Base-by-base conservation (phyloP, 2,888 invertebrate genomes). In the Autographa gamma region DNA sequence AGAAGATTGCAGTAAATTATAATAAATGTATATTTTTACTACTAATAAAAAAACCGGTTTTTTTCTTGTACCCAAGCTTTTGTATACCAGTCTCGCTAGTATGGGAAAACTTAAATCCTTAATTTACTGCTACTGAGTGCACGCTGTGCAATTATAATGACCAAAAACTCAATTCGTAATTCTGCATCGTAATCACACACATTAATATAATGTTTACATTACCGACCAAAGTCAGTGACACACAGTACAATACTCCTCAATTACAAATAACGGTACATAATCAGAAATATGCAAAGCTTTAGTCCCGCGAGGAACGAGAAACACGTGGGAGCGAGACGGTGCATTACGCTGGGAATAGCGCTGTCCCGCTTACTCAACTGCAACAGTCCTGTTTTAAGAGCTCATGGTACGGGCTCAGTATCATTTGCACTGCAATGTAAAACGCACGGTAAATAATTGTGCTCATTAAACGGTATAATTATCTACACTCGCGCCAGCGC, bases 381-480 rank as follows among this genome's bases (percentile, higher is more conserved):
- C 25, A 25, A 25, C 25, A 25, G 25, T 25, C 25, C 25, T 25
- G 25, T 3, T 25, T 25, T 25, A 25, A 25, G 25, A 25, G 25
- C 25, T 25, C 25, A 25, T 25, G 25, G 25, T 25, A 25, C 25
- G 25, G 25, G 16, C n/a, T n/a, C 18, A 25, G 54, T 59, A 54
- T 74, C 66, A 79, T 74, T 71, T 71, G 34, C 72, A 63, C 63
- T 56, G 43, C 68, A 76, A 25, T 61, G 25, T 68, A 59, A 31
- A 76, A 56, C 54, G 54, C 54, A 56, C 19, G 63, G 79, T 79
- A 72, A 76, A 76, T 79, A 76, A 79, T 72, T 71, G 71, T 64
- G 48, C 79, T 62, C 79, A 71, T 77, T 77, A 75, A 56, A 41
- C 31, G 34, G 38, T 52, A 38, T 60, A 75, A 75, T 77, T 75